phyloP scores from a whole-genome alignment of 2,888 invertebrate species.

The Drosophila meridionalis region DNA sequence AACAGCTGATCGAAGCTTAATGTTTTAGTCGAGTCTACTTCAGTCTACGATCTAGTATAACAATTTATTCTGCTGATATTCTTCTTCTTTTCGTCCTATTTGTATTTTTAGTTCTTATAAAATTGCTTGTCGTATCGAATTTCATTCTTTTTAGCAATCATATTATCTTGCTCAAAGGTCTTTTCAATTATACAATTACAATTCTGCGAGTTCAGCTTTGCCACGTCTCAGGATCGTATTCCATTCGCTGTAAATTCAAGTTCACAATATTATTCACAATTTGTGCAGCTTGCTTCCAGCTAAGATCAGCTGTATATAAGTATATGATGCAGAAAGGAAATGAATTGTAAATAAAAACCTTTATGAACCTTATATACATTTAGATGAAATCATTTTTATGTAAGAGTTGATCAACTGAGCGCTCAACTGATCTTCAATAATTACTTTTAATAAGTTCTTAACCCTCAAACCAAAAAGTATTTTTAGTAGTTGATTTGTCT shows the following conservation, averaged over 20 bases:
- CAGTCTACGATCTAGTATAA: not conserved
- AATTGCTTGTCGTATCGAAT: conserved; percentile 6
- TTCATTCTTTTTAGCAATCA: conserved; percentile 3
- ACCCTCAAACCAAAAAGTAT: no score
- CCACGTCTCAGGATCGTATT: conserved; percentile 22
- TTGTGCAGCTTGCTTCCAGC: conserved; percentile 15
- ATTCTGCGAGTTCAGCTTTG: conserved; percentile 32
- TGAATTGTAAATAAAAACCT: no score
- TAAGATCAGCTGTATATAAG: conserved; percentile 1
- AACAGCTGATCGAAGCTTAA: not conserved
- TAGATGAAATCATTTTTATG: not conserved
- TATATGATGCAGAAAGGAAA: not conserved
- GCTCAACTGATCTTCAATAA: not conserved
- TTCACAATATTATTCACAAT: not conserved
- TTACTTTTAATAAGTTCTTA: no score
- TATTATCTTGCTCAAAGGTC: conserved; percentile 14
- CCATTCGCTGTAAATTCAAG: conserved; percentile 15
- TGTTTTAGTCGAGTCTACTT: not conserved
- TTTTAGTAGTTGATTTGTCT: no score
- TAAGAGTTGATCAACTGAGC: not conserved
- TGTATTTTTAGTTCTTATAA: not conserved
- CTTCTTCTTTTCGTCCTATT: not conserved
- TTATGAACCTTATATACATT: not conserved
- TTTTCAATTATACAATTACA: conserved; percentile 10
- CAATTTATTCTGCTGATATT: not conserved